Base-by-base conservation (phyloP, 2,113 vertebrate genomes). In the Lagopus muta region DNA sequence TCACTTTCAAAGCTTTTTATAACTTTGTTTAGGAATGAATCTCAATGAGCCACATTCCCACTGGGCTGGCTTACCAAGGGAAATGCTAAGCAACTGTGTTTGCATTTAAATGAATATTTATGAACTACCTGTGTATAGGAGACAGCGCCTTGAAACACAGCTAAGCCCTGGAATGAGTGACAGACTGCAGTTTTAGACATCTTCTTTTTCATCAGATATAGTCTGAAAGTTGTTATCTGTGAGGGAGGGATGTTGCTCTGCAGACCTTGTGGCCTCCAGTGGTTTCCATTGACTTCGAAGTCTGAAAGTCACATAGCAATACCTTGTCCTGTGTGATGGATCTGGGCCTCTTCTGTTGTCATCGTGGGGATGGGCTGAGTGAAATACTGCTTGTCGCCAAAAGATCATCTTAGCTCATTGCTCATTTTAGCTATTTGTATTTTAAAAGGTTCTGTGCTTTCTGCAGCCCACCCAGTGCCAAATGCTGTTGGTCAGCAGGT, bases 11-110 rank as follows among this genome's bases (percentile, higher is more conserved):
- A 96, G 88, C 76, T 40, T 90, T 81, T 57, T 34, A 57, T 20
- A 90, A 94, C 47, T 96, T 93, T 93, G 88, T 91, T 95, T 94
- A 83, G 72, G 75, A 52, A 71, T 75, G 82, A 83, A 81, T 90
- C 0, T 2, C 82, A 91, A 52, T 75, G 5, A 91, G 72, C 94
- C 69, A 57, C n/a, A 2, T 92, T 94, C 85, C 72, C 76, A 13
- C 70, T 71, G 86, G 89, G 78, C 89, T 91, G 85, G 20, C 30
- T 52, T 92, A 66, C 65, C 86, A 6, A 75, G 66, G 91, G 76
- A 78, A 90, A 91, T 75, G 72, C 87, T 86, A 18, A 93, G 85
- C 76, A 95, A 36, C 34, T n/a, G 17, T 1, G 52, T 95, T 95
- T 97, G 95, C 96, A 94, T 95, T 3, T 6, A 57, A 38, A 48